Base-by-base conservation (phyloP, 2,888 invertebrate genomes). In the Eueremaeus valkanovi region DNA sequence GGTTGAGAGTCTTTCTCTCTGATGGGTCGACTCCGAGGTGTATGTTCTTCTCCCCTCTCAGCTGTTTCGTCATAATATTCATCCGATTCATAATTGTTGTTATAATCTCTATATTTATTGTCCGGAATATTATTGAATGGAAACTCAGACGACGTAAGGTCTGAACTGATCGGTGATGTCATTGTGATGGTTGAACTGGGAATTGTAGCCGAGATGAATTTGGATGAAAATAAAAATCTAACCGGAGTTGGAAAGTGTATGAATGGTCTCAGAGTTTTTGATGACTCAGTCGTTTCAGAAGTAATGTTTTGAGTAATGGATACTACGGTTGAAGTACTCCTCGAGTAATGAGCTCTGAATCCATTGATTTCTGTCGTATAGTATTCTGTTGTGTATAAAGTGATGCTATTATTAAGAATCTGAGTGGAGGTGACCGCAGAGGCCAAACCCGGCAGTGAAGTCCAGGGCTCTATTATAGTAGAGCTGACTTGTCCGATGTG, bases 211-310 rank as follows among this genome's bases (percentile, higher is more conserved):
- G 40, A 49, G n/a, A 13, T 31, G 0, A 8, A 16, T 73, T 51
- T 55, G 1, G 73, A 73, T 0, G 73, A 45, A n/a, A 75, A 75
- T 21, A 75, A n/a, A 70, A 75, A 75, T 73, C 61, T 29, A 29
- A 58, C 31, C 72, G 79, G 86, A 87, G 66, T 85, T 92, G 76
- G 89, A 91, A 81, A 86, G 86, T 76, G 92, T 91, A 81, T 89
- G 94, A 70, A 82, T 86, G 3, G 85, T 33, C 70, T 27, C 16
- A 58, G 16, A 42, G 42, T 42, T 40, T 68, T 68, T 18, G 51
- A 33, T 18, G 27, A 21, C 18, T 73, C 55, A 36, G n/a, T 27
- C 2, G 13, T 51, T 36, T n/a, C 6, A 33, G n/a, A n/a, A n/a
- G n/a, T n/a, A n/a, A n/a, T n/a, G n/a, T 5, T 36, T 6, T 55